phyloP scores from a whole-genome alignment of 2,888 invertebrate species.

The Strigamia maritima region DNA sequence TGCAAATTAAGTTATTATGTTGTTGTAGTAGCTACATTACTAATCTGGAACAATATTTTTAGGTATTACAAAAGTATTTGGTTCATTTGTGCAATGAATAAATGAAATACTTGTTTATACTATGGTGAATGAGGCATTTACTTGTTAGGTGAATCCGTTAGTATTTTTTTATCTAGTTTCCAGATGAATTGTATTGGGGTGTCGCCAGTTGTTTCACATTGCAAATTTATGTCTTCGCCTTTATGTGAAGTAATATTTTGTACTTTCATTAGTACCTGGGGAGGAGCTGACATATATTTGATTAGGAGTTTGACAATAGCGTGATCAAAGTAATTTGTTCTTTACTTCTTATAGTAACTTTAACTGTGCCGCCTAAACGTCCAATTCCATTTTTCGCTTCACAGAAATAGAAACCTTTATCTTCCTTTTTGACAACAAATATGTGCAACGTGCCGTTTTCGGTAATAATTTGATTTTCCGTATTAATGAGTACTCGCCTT shows the following conservation, averaged over 20 bases:
- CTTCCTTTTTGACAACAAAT: slow-evolving; percentile 38
- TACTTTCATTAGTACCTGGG: not conserved
- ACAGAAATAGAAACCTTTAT: slow-evolving; percentile 43
- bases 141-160: not conserved
- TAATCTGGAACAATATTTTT: not conserved
- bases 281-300: not conserved
- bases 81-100: too few species aligned
- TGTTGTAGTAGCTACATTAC: not conserved
- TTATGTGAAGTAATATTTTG: slow-evolving; percentile 49
- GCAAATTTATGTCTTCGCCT: slow-evolving; percentile 49
- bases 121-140: not conserved
- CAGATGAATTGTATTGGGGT: slow-evolving; percentile 51
- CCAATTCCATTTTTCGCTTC: slow-evolving; percentile 43
- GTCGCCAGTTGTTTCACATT: slow-evolving; percentile 52
- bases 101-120: too few species aligned
- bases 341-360: slow-evolving; percentile 11
- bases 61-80: too few species aligned
- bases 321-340: too few species aligned
- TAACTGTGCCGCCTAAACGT: not conserved
- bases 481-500: not conserved
- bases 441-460: slow-evolving; percentile 42
- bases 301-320: not conserved
- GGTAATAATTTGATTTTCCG: not conserved
- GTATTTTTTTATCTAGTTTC: slow-evolving; percentile 44
- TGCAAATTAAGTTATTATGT: not conserved